Conservation (phyloP, 2,113 vertebrate genomes). For the Hippolais icterina region DNA sequence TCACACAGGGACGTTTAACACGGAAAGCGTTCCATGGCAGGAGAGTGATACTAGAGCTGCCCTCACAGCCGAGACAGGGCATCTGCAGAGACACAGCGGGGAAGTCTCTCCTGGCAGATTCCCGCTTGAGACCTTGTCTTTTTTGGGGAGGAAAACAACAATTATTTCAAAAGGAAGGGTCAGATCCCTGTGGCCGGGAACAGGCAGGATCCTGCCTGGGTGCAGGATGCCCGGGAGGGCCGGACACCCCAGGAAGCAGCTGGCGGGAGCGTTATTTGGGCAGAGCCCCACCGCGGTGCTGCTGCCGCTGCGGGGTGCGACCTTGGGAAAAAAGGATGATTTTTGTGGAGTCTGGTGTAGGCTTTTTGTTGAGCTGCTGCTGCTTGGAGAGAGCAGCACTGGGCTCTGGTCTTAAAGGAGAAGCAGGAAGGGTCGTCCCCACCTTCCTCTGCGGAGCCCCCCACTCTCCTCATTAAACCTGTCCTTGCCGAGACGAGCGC, state of each 20-base stretch:
- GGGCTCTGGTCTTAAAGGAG: background rate
- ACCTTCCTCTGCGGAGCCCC: background rate
- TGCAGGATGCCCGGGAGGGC: background rate
- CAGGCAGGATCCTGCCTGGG: background rate
- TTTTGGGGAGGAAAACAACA: accelerated
- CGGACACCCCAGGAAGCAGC: accelerated
- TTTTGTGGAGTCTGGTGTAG: accelerated
- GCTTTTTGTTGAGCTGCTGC: background rate
- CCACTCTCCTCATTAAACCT: background rate
- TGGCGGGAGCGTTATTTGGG: background rate
- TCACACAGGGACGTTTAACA: background rate
- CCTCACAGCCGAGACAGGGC: background rate
- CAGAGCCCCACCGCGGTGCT: accelerated
- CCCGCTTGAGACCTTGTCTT: accelerated
- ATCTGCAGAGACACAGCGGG: accelerated
- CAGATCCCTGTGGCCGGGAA: background rate
- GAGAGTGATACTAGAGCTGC: background rate
- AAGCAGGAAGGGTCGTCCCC: background rate
- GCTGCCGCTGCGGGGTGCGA: background rate
- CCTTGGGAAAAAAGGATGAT: accelerated
- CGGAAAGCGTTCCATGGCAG: background rate
- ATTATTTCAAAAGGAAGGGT: background rate
- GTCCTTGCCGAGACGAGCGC: background rate
- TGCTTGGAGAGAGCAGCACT: background rate
- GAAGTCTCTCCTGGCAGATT: background rate